Conservation (phyloP, 2,113 vertebrate species). For the Sylvietta virens region DNA sequence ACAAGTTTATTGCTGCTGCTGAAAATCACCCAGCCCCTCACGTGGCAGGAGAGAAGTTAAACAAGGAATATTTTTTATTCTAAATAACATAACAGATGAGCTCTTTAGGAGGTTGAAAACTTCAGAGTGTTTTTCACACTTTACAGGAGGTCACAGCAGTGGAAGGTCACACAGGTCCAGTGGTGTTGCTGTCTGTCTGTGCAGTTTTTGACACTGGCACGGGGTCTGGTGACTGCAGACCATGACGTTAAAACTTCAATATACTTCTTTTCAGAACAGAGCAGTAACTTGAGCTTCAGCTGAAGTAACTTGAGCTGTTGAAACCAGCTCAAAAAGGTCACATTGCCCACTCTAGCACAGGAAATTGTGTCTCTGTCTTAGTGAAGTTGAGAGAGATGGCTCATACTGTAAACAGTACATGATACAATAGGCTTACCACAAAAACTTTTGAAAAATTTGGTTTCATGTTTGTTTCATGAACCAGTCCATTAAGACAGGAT, state of each 20-base stretch:
- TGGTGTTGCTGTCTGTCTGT: background rate
- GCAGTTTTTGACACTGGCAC: fast-evolving
- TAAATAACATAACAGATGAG: background rate
- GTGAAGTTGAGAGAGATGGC: background rate
- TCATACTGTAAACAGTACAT: background rate
- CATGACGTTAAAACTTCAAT: background rate
- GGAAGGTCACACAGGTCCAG: background rate
- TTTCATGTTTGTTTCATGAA: background rate
- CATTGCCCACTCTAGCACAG: background rate
- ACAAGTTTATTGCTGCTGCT: fast-evolving
- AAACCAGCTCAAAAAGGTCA: background rate
- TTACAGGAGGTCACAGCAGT: background rate
- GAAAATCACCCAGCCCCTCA: background rate
- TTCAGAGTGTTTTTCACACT: background rate
- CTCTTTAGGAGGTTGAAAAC: background rate
- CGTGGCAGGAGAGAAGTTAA: background rate
- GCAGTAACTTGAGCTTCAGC: background rate
- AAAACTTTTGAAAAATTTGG: background rate
- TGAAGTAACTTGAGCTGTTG: background rate
- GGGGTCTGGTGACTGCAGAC: background rate
- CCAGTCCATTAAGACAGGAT: background rate
- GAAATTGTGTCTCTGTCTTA: background rate
- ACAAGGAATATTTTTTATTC: background rate
- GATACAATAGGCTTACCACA: background rate
- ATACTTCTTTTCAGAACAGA: background rate